Percentiles rank a stretch among this genome's conserved stretches.
Evolutionary conservation across 2,113 vertebrate species (phyloP).

Genomic region (Tachysurus vachellii): DNA sequence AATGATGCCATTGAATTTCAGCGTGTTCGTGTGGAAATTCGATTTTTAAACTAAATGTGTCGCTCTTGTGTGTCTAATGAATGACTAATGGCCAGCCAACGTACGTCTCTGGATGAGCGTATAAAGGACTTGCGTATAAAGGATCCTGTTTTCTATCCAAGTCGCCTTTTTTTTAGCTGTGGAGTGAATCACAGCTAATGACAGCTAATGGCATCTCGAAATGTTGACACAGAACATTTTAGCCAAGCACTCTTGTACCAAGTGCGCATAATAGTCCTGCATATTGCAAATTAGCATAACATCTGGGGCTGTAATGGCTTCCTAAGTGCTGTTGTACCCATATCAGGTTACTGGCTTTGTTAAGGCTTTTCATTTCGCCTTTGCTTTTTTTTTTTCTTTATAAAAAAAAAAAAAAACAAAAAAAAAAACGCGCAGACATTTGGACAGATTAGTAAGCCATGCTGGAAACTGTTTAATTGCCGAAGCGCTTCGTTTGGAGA

Average conservation of each 20-base stretch:
- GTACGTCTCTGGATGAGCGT: conserved; percentile 4
- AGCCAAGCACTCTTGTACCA: conserved; percentile 33
- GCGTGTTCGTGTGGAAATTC: conserved; percentile 3
- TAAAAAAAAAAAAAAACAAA: neutral
- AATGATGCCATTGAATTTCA: conserved; percentile 1
- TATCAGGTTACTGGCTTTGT: conserved; percentile 40
- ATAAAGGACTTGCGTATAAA: conserved; percentile 10
- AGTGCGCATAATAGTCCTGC: conserved; percentile 43
- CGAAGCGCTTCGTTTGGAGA: conserved; percentile 67
- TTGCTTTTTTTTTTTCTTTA: conserved; percentile 49
- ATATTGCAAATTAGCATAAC: conserved; percentile 51
- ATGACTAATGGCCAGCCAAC: conserved; percentile 22
- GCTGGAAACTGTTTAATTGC: conserved; percentile 71
- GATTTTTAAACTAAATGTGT: neutral
- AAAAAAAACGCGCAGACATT: conserved; percentile 46
- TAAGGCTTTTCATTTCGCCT: conserved; percentile 56
- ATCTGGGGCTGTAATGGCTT: conserved; percentile 53
- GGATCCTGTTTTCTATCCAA: conserved; percentile 6
- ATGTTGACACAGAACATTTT: conserved; percentile 50
- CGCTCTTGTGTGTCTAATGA: conserved; percentile 24
- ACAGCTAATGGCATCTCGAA: conserved; percentile 53
- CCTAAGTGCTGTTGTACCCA: conserved; percentile 43
- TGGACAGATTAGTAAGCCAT: conserved; percentile 60
- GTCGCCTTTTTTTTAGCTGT: conserved; percentile 19
- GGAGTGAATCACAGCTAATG: conserved; percentile 46